Conservation (phyloP, 2,888 invertebrate genomes). For the Hymenopus coronatus region DNA sequence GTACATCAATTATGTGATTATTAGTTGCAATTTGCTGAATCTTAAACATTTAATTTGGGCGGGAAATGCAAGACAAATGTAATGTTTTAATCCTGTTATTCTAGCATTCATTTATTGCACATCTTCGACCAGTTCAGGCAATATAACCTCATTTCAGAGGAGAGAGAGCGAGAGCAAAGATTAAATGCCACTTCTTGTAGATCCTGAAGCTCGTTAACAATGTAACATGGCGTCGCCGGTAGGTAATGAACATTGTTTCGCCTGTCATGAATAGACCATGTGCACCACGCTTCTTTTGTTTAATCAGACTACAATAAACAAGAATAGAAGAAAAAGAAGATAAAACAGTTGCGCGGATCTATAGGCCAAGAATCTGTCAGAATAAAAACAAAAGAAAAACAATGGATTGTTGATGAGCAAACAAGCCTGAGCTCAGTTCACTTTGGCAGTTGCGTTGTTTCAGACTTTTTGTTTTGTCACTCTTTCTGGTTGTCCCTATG, state of each 20-base stretch:
- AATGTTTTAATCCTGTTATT: too few species aligned
- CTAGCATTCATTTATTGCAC: too few species aligned
- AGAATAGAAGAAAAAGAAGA: background rate
- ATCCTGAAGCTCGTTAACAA: slow-evolving; percentile 24
- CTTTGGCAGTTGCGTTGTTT: background rate
- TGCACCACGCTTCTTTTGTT: background rate
- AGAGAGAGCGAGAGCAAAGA: too few species aligned
- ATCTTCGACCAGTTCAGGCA: too few species aligned
- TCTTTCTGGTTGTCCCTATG: background rate
- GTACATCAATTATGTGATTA: too few species aligned
- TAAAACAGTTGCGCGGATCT: background rate
- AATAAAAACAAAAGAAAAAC: background rate
- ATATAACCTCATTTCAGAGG: too few species aligned
- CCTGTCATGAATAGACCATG: slow-evolving; percentile 18
- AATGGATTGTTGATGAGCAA: background rate
- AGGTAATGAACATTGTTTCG: slow-evolving; percentile 30
- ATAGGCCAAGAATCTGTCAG: background rate
- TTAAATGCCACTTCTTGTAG: too few species aligned
- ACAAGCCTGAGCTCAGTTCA: background rate
- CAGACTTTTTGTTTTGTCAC: background rate
- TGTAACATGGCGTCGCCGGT: slow-evolving; percentile 20
- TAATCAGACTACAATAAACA: background rate
- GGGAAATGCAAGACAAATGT: too few species aligned
- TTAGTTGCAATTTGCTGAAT: too few species aligned
- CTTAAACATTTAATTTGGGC: too few species aligned